Base-by-base conservation (phyloP, 2,113 vertebrate species). In the Monarcha castaneiventris region DNA sequence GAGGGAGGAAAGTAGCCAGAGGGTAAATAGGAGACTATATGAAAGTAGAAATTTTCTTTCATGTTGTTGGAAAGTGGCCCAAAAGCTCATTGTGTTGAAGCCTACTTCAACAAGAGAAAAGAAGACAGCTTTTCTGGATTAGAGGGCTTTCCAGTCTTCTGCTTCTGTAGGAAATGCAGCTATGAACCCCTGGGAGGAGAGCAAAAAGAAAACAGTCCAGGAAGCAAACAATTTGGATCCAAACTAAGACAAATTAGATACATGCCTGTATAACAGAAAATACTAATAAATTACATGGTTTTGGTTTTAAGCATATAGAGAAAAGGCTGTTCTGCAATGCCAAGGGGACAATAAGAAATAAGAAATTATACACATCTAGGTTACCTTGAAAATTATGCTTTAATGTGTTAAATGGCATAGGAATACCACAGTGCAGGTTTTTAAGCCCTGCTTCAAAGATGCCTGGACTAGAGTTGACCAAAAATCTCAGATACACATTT, bases 91-190 rank as follows among this genome's bases (percentile, higher is more conserved):
- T 84, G 72, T 86, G 21, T 49, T 90, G 75, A 85, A 85, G 46
- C 44, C 48, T 77, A 71, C 48, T 84, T 82, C 51, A 71, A 12
- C 25, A 55, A 59, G 29, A 87, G 56, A 87, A 91, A 88, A 93
- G 22, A 91, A 74, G n/a, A 94, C 52, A 88, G 67, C 37, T 96
- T 96, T 94, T 86, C 83, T 94, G 64, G 32, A 92, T 94, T 96
- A 84, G 35, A 92, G 8, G 19, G 51, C 48, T 95, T 96, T 88
- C 73, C 54, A 92, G 44, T 84, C 69, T 84, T 92, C 69, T 63
- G 39, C 46, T 94, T 90, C 66, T 78, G 20, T 37, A 89, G 56
- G 69, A 93, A 93, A 91, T n/a, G 29, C 84, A 81, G 51, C 61
- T 77, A 81, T 2, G 13, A 81, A 73, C 26, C 52, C 91, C 74